Conservation (phyloP, 2,888 invertebrate genomes). For the Cheilosia grossa region DNA sequence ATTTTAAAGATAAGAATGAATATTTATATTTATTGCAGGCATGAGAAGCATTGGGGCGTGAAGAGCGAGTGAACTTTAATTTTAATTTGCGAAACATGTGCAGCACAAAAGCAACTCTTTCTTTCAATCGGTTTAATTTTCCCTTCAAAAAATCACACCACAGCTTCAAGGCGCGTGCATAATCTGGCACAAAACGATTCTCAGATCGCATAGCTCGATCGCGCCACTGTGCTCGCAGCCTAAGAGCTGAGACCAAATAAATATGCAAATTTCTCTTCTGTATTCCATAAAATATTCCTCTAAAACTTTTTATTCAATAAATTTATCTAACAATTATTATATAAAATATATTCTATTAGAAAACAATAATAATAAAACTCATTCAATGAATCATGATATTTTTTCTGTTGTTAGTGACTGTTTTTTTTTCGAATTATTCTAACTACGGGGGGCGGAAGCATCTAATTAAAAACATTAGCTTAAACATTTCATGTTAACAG, state of each 20-base stretch:
- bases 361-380: constrained; percentile 51
- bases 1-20: too few species aligned
- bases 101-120: too few species aligned
- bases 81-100: too few species aligned
- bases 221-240: too few species aligned
- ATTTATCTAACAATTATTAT: constrained; percentile 61
- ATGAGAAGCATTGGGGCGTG: too few species aligned
- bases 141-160: too few species aligned
- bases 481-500: constrained; percentile 32
- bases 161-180: too few species aligned
- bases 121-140: too few species aligned
- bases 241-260: not conserved
- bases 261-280: not conserved
- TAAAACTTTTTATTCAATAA: constrained; percentile 68
- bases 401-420: constrained; percentile 47
- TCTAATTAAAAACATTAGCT: constrained; percentile 26
- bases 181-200: too few species aligned
- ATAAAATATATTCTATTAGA: constrained; percentile 44
- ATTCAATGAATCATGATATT: constrained; percentile 44
- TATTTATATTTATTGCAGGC: too few species aligned
- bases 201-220: too few species aligned
- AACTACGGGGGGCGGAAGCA: constrained; percentile 66
- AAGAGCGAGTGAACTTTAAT: too few species aligned
- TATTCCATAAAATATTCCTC: constrained; percentile 65
- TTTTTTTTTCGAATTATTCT: constrained; percentile 73